Conservation (phyloP, 2,888 invertebrate genomes). For the Dolichopus griseipennis region DNA sequence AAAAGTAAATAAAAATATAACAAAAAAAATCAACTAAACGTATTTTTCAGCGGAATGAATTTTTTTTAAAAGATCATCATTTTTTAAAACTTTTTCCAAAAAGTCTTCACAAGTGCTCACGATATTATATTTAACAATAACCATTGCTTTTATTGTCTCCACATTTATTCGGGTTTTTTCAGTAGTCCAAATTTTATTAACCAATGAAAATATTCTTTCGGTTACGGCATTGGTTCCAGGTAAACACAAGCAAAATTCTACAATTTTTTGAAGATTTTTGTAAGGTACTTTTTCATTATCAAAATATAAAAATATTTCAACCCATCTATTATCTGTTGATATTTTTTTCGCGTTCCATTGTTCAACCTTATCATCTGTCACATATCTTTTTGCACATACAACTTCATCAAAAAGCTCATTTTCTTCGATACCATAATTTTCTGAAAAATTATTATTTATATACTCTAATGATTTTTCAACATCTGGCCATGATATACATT, state of each 20-base stretch:
- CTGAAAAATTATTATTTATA: neutral
- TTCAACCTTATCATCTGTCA: slow-evolving; percentile 10
- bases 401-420: slow-evolving; percentile 16
- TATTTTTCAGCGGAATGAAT: no score
- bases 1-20: no score
- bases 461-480: no score
- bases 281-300: neutral
- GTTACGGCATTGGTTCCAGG: slow-evolving; percentile 13
- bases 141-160: slow-evolving; percentile 12
- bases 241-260: slow-evolving; percentile 13
- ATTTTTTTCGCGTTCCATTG: slow-evolving; percentile 14
- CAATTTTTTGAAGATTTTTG: slow-evolving; percentile 10
- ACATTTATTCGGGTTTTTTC: slow-evolving; percentile 13
- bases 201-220: slow-evolving; percentile 13
- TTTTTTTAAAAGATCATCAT: no score
- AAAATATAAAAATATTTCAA: slow-evolving; percentile 11
- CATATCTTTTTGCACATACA: slow-evolving; percentile 12
- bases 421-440: slow-evolving; percentile 1
- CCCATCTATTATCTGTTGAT: slow-evolving; percentile 7
- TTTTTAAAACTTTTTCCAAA: no score
- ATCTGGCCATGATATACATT: no score
- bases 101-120: no score
- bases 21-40: no score
- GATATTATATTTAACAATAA: slow-evolving; percentile 12
- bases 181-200: slow-evolving; percentile 13